Percentiles rank a stretch among this genome's conserved stretches.
Evolutionary conservation across 2,888 invertebrate species (phyloP).

Genomic region (Idaea aversata): DNA sequence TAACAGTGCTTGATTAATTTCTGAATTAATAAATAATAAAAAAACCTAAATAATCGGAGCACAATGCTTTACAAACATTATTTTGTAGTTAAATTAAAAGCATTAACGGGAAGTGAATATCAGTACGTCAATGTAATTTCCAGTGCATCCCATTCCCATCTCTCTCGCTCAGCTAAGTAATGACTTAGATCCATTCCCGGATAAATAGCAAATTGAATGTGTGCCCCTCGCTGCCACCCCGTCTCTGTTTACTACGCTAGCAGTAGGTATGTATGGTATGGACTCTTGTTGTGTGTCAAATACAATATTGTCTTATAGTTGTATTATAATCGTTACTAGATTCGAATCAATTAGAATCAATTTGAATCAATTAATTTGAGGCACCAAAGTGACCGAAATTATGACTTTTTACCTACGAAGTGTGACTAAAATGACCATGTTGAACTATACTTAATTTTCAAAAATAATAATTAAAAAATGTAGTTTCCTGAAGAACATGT

Average conservation of each 20-base stretch:
- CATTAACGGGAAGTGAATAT: conserved; percentile 41
- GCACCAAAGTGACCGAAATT: not conserved
- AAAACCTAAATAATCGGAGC: not conserved
- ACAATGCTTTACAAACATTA: conserved; percentile 21
- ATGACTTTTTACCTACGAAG: not conserved
- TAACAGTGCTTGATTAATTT: too few relatives aligned
- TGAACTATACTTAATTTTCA: too few relatives aligned
- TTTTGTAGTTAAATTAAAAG: conserved; percentile 25
- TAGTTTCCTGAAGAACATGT: conserved; percentile 51
- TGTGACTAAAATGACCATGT: not conserved
- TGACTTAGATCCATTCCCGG: conserved; percentile 79
- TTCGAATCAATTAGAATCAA: not conserved
- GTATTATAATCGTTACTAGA: not conserved
- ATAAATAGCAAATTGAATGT: conserved; percentile 81
- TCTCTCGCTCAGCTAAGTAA: conserved; percentile 79
- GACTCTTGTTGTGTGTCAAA: conserved; percentile 10
- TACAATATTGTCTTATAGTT: conserved; percentile 22
- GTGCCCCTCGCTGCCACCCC: conserved; percentile 49
- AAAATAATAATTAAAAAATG: conserved; percentile 69
- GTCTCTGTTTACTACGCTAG: conserved; percentile 31
- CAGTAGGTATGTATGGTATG: conserved; percentile 28
- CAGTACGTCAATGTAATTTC: conserved; percentile 68
- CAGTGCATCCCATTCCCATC: conserved; percentile 71
- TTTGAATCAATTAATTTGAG: not conserved
- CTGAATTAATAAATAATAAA: too few relatives aligned